Percentiles rank a stretch among this genome's conserved stretches.
phyloP scores from a whole-genome alignment of 2,888 invertebrate genomes.

The Muschampia plurimacula region DNA sequence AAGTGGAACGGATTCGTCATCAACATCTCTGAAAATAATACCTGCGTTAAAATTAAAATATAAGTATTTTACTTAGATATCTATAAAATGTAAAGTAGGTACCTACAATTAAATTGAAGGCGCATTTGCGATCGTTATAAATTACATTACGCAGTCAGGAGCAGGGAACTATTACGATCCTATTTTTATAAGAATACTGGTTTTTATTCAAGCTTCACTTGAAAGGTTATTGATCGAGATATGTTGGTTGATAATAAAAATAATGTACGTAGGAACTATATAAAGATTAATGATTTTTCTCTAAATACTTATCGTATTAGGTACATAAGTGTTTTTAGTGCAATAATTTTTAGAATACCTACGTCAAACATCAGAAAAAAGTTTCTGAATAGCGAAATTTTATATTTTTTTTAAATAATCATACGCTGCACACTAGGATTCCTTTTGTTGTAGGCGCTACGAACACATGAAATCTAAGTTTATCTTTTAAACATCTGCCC shows the following conservation, averaged over 20 bases:
- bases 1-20: constrained; percentile 75
- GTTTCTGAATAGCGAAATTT: too few relatives aligned
- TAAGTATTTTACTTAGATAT: constrained; percentile 12
- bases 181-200: constrained; percentile 39
- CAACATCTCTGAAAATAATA: constrained; percentile 66
- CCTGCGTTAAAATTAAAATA: constrained; percentile 4
- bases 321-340: too few relatives aligned
- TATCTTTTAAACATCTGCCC: too few relatives aligned
- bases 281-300: constrained; percentile 2
- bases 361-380: too few relatives aligned
- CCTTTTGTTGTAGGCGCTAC: too few relatives aligned
- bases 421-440: too few relatives aligned
- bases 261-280: neutral
- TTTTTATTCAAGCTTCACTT: constrained; percentile 33
- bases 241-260: constrained; percentile 26
- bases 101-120: constrained; percentile 1
- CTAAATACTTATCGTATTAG: neutral
- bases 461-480: too few relatives aligned
- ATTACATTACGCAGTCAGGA: constrained; percentile 33
- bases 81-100: neutral
- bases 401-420: too few relatives aligned
- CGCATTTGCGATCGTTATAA: constrained; percentile 26
- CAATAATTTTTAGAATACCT: too few relatives aligned
- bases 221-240: constrained; percentile 30
- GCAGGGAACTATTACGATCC: constrained; percentile 32